phyloP scores from a whole-genome alignment of 2,888 invertebrate species.

The Lymantria monacha region DNA sequence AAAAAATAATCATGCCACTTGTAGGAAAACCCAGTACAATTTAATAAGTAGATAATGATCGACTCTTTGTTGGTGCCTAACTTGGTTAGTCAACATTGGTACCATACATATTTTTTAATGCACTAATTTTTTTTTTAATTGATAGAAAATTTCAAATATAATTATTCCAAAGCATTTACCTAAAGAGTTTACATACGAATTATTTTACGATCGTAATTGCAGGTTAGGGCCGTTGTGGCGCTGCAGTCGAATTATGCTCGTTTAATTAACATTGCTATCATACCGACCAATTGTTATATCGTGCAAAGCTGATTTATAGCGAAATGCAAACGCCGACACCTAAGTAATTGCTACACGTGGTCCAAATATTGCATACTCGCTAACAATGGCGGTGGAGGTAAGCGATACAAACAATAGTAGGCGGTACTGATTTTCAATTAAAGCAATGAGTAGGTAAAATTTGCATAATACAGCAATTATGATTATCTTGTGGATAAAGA shows the following conservation, averaged over 20 bases:
- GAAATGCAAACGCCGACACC: conserved; percentile 75
- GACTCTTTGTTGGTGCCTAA: too few relatives aligned
- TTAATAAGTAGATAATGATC: too few relatives aligned
- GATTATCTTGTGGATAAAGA: conserved; percentile 1
- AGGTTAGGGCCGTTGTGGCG: conserved; percentile 45
- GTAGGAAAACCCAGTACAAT: too few relatives aligned
- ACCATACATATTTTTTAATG: too few relatives aligned
- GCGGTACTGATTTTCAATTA: conserved; percentile 38
- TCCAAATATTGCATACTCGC: conserved; percentile 63
- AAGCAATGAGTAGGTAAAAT: conserved; percentile 10
- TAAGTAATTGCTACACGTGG: conserved; percentile 73
- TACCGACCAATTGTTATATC: conserved; percentile 82
- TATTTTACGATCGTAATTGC: conserved; percentile 34
- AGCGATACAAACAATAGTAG: conserved; percentile 39
- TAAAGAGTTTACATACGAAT: too few relatives aligned
- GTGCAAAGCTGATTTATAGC: conserved; percentile 79
- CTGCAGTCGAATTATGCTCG: conserved; percentile 62
- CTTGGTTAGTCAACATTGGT: too few relatives aligned
- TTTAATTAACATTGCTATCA: conserved; percentile 83
- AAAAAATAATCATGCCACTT: too few relatives aligned
- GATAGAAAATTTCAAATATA: too few relatives aligned
- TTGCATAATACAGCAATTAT: conserved; percentile 1
- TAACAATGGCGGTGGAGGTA: conserved; percentile 52
- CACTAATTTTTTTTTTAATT: too few relatives aligned
- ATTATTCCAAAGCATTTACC: too few relatives aligned